Base-by-base conservation (phyloP, 2,113 vertebrate genomes). In the Haemorhous mexicanus region DNA sequence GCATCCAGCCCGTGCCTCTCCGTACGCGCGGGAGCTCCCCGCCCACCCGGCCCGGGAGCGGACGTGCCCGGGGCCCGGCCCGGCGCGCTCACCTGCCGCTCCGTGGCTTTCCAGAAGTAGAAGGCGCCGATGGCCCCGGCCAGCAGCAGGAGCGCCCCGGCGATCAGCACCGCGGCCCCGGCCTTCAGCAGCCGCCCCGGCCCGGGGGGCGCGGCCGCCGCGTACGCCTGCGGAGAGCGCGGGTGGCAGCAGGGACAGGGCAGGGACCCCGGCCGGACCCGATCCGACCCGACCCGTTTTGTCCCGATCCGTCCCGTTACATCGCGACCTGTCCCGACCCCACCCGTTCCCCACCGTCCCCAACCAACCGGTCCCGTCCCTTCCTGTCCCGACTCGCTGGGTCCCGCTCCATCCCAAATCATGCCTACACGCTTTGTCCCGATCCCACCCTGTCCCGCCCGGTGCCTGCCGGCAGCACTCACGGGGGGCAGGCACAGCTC, bases 91-190 rank as follows among this genome's bases (percentile, higher is more conserved):
- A 99, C 99, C 94, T 99, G 98, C 97, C 96, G 98, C 93, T 99
- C 98, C 12, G 96, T 98, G 91, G 95, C 97, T 97, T 99, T 99
- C 99, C 99, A 99, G 96, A 99, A 98, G 98, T 98, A 99, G 95
- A 99, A 98, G 82, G 98, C 98, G 47, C 98, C 98, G 82, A 98
- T 97, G 66, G 98, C 98, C 44, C 98, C 99, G 53, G 98, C 98
- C 73, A 99, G 97, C 89, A 99, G 98, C 81, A 99, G 97, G 61
- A 98, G 95, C 6, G 98, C 98, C 20, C 98, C 98, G 8, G 98
- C 98, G 81, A 99, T 96, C 75, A 99, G 98, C 76, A 98, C 98
- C 13, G 96, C 96, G 1, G 98, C 98, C 63, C 98, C 98, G 9
- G 97, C 97, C 96, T 98, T 98, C 97, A 99, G 97, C 94, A 98